Percentiles rank a stretch among this genome's conserved stretches.
phyloP scores from a whole-genome alignment of 1,140 invertebrate genomes.

The Pseudomyrmex sp. region DNA sequence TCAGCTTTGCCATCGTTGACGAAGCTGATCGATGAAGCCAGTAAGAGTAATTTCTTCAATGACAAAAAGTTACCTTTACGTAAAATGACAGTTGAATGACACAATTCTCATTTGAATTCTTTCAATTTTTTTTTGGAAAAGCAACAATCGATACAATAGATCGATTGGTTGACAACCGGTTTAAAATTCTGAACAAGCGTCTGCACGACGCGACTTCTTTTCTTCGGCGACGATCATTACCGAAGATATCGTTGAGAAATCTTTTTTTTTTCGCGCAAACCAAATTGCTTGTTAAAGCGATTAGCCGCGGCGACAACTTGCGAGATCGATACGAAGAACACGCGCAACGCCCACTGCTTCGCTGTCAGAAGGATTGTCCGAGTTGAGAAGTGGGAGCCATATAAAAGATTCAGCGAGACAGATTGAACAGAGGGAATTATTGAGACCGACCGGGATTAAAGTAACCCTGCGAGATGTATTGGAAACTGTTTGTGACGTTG shows the following conservation, averaged over 20 bases:
- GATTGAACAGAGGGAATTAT: conserved; percentile 30
- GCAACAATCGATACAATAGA: background rate
- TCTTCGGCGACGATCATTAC: background rate
- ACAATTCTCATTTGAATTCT: conserved; percentile 15
- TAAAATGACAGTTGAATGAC: conserved; percentile 1
- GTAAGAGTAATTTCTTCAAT: conserved; percentile 18
- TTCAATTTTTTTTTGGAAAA: conserved; percentile 13
- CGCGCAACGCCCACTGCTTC: conserved; percentile 63
- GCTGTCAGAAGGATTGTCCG: conserved; percentile 53
- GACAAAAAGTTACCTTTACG: conserved; percentile 23
- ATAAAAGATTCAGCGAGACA: conserved; percentile 69
- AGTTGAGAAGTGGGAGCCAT: conserved; percentile 51
- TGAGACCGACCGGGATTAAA: conserved; percentile 39
- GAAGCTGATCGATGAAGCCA: background rate
- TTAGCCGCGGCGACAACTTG: conserved; percentile 43
- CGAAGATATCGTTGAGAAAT: conserved; percentile 2
- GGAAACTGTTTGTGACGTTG: conserved; percentile 50
- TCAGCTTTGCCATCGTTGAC: background rate
- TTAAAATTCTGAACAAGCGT: conserved; percentile 1
- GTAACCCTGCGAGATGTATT: conserved; percentile 66
- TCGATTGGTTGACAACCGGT: background rate
- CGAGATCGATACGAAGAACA: conserved; percentile 65
- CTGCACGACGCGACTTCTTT: conserved; percentile 1
- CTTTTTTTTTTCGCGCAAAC: background rate
- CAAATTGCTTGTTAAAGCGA: conserved; percentile 27